Percentiles rank a stretch among this genome's conserved stretches.
Evolutionary conservation across 2,113 vertebrate genomes (phyloP).

Genomic region (Cryptotis parvus): DNA sequence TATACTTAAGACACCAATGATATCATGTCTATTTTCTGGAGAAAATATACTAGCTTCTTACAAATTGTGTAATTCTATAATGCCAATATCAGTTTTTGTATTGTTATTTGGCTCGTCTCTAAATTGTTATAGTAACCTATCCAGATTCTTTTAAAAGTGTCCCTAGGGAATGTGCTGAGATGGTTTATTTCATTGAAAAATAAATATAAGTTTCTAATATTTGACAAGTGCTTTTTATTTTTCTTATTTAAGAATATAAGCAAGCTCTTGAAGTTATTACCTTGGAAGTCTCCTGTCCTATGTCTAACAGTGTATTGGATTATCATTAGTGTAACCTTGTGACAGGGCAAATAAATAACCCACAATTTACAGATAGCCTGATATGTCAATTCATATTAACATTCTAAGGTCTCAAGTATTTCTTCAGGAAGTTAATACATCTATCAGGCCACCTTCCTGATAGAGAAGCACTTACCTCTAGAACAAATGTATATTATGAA

Average conservation of each 20-base stretch:
- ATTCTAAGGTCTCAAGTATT: conserved; percentile 13
- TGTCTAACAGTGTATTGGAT: not conserved
- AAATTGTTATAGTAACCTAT: not conserved
- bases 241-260: conserved; percentile 26
- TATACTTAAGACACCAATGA: conserved; percentile 7
- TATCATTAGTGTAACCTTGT: not conserved
- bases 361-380: not conserved
- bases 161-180: not conserved
- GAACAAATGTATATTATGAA: not conserved
- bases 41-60: not conserved
- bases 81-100: not conserved
- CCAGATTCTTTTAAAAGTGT: not conserved
- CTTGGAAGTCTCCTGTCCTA: not conserved
- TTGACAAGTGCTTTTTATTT: not conserved
- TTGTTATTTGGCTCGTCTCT: not conserved
- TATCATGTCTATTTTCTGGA: not conserved
- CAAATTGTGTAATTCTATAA: not conserved
- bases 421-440: not conserved
- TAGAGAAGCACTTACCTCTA: not conserved
- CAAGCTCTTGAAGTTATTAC: conserved; percentile 31
- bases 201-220: not conserved
- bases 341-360: not conserved
- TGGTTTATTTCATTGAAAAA: not conserved
- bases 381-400: conserved; percentile 45
- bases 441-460: not conserved